phyloP scores from a whole-genome alignment of 2,888 invertebrate genomes.

The Steinernema scapterisci region DNA sequence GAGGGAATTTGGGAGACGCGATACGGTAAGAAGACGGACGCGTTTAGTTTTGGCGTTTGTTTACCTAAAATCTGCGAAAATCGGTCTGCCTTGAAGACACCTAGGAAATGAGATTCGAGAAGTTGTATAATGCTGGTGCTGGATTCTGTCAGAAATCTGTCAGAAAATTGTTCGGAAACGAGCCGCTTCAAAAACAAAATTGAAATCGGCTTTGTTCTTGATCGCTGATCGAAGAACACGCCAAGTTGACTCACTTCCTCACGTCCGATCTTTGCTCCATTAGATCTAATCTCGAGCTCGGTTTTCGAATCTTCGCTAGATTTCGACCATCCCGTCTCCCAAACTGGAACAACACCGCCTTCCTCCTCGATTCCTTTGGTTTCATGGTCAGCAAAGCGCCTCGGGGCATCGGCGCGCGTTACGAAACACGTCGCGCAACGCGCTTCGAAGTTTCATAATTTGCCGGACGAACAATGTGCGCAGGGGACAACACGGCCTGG shows the following conservation, averaged over 20 bases:
- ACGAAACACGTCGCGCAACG: constrained; percentile 19
- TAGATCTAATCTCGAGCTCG: constrained; percentile 16
- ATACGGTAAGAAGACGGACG: too few species aligned
- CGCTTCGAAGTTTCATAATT: constrained; percentile 21
- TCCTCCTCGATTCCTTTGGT: not conserved
- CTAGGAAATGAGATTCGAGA: too few species aligned
- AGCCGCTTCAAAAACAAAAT: too few species aligned
- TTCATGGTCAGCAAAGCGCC: constrained; percentile 25
- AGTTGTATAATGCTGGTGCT: too few species aligned
- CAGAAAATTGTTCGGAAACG: too few species aligned
- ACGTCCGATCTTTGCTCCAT: constrained; percentile 15
- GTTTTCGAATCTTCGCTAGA: not conserved
- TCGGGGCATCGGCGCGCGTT: constrained; percentile 20
- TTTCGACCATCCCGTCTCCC: not conserved
- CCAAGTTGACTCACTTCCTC: not conserved
- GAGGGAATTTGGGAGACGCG: too few species aligned
- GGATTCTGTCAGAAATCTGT: too few species aligned
- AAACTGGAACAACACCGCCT: constrained; percentile 22
- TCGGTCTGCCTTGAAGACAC: too few species aligned
- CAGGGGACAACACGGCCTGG: not conserved
- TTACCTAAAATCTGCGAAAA: too few species aligned
- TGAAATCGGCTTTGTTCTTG: too few species aligned
- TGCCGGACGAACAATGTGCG: not conserved
- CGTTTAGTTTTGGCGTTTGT: too few species aligned
- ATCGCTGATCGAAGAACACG: too few species aligned